phyloP scores from a whole-genome alignment of 2,797 vertebrate species.

The Sebastes matsubarae region DNA sequence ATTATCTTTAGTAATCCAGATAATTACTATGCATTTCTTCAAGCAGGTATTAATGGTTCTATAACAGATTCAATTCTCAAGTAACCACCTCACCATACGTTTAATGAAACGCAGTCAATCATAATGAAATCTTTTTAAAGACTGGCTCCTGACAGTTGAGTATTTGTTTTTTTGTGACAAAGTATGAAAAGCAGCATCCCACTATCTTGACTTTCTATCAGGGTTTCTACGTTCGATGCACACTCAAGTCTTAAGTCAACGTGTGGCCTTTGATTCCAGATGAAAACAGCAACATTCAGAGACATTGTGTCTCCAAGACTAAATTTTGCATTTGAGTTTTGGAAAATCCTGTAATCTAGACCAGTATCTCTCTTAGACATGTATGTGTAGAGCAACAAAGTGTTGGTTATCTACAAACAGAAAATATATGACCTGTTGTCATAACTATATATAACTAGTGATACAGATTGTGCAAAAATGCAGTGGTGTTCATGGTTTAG shows the following conservation, averaged over 20 bases:
- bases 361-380: conserved; percentile 13
- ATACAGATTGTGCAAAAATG: conserved; percentile 81
- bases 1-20: conserved; percentile 8
- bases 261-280: conserved; percentile 13
- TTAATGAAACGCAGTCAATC: conserved; percentile 39
- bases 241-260: conserved; percentile 11
- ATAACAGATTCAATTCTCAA: conserved; percentile 38
- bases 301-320: background rate
- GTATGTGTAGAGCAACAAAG: conserved; percentile 29
- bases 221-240: background rate
- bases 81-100: conserved; percentile 47
- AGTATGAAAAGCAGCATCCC: conserved; percentile 26
- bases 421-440: conserved; percentile 41
- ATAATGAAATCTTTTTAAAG: conserved; percentile 7
- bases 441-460: conserved; percentile 49
- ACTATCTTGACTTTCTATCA: conserved; percentile 13
- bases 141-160: conserved; percentile 31
- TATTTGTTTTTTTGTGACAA: background rate
- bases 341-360: conserved; percentile 1
- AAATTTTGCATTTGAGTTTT: background rate
- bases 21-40: conserved; percentile 26
- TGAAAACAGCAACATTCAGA: conserved; percentile 17
- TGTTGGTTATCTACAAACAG: conserved; percentile 33
- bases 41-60: conserved; percentile 34
- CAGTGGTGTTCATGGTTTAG: conserved; percentile 67